A percentile compares a stretch with the other conserved stretches of the same genome.
Conservation (phyloP, 2,888 invertebrate genomes). For the Actias luna region DNA sequence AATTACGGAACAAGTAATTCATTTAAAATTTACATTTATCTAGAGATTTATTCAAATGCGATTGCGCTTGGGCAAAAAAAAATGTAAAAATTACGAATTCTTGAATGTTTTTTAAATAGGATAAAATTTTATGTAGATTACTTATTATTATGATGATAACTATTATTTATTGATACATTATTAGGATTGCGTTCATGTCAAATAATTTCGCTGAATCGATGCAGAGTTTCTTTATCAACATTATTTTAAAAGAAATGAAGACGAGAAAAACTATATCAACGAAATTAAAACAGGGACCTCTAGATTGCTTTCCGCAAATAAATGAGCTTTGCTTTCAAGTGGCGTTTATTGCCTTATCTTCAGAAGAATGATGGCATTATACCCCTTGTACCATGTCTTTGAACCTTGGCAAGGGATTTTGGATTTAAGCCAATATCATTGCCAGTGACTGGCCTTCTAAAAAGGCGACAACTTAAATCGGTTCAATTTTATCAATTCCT, state of each 20-base stretch:
- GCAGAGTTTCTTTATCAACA: conserved; percentile 23
- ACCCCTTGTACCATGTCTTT: conserved; percentile 65
- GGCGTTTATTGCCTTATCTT: conserved; percentile 75
- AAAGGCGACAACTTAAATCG: conserved; percentile 40
- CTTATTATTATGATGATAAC: no score
- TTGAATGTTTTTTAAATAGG: no score
- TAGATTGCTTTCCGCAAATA: conserved; percentile 65
- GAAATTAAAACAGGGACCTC: conserved; percentile 59
- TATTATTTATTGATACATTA: background rate
- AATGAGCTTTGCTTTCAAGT: conserved; percentile 69
- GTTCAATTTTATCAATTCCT: background rate
- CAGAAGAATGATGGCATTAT: conserved; percentile 68
- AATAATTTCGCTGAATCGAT: background rate
- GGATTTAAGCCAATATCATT: conserved; percentile 68
- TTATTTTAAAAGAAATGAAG: conserved; percentile 54
- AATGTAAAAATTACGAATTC: no score
- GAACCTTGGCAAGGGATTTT: conserved; percentile 77
- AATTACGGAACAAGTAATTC: no score
- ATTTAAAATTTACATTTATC: no score
- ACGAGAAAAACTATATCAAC: conserved; percentile 41
- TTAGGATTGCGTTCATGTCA: background rate
- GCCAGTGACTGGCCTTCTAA: conserved; percentile 53
- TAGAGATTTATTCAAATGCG: no score
- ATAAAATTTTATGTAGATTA: no score
- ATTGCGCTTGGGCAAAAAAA: no score